phyloP scores from a whole-genome alignment of 2,113 vertebrate species.

The Trichomycterus rosablanca region DNA sequence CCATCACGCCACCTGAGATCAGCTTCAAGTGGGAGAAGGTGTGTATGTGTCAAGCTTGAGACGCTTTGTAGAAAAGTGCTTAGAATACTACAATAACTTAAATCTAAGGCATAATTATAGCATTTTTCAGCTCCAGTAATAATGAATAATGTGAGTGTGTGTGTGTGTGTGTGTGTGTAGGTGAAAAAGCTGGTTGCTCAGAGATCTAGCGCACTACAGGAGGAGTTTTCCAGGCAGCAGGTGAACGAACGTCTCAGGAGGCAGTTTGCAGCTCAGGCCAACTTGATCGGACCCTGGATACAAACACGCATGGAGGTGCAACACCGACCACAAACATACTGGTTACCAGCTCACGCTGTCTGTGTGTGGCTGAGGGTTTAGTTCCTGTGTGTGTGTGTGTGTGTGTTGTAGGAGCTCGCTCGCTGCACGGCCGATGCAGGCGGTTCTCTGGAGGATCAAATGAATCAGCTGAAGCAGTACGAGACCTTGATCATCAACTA shows the following conservation, averaged over 20 bases:
- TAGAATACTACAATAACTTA: too few relatives aligned
- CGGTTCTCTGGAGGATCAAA: constrained; percentile 82
- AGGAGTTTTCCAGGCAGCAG: constrained; percentile 79
- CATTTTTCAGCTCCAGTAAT: too few relatives aligned
- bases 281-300: constrained; percentile 84
- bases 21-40: constrained; percentile 83
- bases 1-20: constrained; percentile 73
- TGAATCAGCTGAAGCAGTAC: constrained; percentile 81
- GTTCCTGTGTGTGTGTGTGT: neutral
- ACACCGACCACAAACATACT: too few relatives aligned
- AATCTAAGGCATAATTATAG: too few relatives aligned
- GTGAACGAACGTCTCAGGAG: constrained; percentile 76
- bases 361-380: neutral
- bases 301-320: constrained; percentile 84
- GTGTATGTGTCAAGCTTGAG: too few relatives aligned
- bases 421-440: constrained; percentile 75
- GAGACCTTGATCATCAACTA: constrained; percentile 86
- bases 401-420: constrained; percentile 71
- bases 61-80: too few relatives aligned
- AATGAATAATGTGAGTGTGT: too few relatives aligned
- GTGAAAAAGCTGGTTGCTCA: constrained; percentile 81
- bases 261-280: constrained; percentile 83
- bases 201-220: constrained; percentile 78
- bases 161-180: constrained; percentile 51
- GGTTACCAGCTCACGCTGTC: too few relatives aligned